These are phyloP conservation scores for Temnopleurus reevesii DNA, from an alignment of 53 echinoderm and acorn worm genomes.

Conservation along the genomic window DNA sequence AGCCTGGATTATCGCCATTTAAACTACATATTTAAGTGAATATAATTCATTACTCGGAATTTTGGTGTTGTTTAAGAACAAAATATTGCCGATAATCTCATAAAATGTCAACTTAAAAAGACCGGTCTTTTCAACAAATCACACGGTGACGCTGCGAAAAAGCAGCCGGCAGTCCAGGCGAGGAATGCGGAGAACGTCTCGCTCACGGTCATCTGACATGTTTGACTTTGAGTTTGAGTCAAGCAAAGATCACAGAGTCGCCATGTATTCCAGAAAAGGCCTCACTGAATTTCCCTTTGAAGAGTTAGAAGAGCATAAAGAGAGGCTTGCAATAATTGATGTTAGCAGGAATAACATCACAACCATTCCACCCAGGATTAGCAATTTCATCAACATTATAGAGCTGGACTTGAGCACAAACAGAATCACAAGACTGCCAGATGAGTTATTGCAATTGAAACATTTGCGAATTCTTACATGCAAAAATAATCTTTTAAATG, in stretches of 20 bases:
- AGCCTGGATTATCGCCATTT: no score
- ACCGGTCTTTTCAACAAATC: no score
- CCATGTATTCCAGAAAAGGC: slow-evolving; percentile 67
- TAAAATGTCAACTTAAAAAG: background rate
- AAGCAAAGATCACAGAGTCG: background rate
- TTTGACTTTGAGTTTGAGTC: background rate
- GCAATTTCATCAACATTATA: slow-evolving; percentile 65
- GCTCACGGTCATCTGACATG: background rate
- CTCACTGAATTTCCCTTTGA: slow-evolving; percentile 68
- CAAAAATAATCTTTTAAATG: slow-evolving; percentile 84
- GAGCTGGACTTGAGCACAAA: slow-evolving; percentile 92
- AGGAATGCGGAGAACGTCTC: slow-evolving; percentile 22
- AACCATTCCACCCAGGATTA: slow-evolving; percentile 68
- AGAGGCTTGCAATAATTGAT: slow-evolving; percentile 67
- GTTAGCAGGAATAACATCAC: slow-evolving; percentile 77
- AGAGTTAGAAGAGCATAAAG: slow-evolving; percentile 63
- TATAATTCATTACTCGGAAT: background rate
- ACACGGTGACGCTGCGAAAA: background rate
- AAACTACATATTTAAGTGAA: background rate
- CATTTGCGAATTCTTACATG: slow-evolving; percentile 65
- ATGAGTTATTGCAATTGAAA: slow-evolving; percentile 66
- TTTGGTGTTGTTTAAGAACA: no score
- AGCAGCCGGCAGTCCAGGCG: background rate
- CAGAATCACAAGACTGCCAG: slow-evolving; percentile 70
- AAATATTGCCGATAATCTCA: no score